Conservation (phyloP, 2,113 vertebrate genomes). For the Mohoua ochrocephala region DNA sequence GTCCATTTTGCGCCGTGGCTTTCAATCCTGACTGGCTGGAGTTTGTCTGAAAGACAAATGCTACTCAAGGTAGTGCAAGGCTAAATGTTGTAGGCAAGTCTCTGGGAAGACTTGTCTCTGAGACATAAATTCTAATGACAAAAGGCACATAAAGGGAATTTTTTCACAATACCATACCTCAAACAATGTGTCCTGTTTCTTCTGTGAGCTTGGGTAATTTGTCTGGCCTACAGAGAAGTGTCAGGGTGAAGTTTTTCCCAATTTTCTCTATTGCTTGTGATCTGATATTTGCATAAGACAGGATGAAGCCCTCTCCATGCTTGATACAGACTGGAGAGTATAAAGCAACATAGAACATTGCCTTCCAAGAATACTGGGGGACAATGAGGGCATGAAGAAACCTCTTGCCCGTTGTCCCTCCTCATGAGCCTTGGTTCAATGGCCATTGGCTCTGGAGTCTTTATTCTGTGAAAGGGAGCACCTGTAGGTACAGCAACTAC, state of each 20-base stretch:
- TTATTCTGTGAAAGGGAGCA: not conserved
- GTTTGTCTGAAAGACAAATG: conserved; percentile 62
- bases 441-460: not conserved
- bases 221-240: not conserved
- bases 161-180: conserved; percentile 47
- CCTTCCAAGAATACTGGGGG: not conserved
- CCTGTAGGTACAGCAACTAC: not conserved
- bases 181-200: conserved; percentile 24
- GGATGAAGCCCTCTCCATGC: not conserved
- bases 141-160: conserved; percentile 43
- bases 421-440: not conserved
- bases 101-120: conserved; percentile 30
- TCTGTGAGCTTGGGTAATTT: conserved; percentile 24
- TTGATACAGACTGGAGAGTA: not conserved
- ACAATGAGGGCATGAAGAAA: not conserved
- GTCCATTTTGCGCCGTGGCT: not conserved
- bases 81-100: conserved; percentile 45
- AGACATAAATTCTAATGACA: conserved; percentile 63
- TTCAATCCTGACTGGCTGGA: conserved; percentile 35
- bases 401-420: fast-evolving
- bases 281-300: not conserved
- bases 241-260: not conserved
- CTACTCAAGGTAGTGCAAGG: conserved; percentile 49
- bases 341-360: not conserved
- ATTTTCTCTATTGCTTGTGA: not conserved